These are phyloP conservation scores for Capitella teleta DNA, from an alignment of 1,140 invertebrate species.

Conservation along the genomic window DNA sequence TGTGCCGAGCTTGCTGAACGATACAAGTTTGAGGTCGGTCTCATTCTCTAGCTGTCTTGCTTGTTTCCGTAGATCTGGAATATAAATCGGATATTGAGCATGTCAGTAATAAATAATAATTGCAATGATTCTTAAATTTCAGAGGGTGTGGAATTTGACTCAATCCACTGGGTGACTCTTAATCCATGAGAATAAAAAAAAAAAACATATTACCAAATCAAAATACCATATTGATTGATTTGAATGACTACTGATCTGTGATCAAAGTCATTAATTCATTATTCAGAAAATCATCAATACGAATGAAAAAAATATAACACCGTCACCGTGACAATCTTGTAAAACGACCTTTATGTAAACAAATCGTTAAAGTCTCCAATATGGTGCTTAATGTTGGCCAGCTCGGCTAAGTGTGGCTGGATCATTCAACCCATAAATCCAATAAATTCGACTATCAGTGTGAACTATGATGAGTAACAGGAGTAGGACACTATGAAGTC, in stretches of 20 bases:
- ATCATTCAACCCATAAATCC: neutral
- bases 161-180: neutral
- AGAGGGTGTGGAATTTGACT: neutral
- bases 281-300: too few species aligned
- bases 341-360: too few species aligned
- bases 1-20: conserved; percentile 86
- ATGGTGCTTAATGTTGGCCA: neutral
- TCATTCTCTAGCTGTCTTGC: conserved; percentile 90
- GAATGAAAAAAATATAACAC: too few species aligned
- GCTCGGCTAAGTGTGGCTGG: neutral
- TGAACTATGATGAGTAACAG: neutral
- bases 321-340: too few species aligned
- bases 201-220: neutral
- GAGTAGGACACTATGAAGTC: neutral
- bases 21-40: conserved; percentile 87
- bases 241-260: neutral
- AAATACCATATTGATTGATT: neutral
- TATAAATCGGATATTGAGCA: conserved; percentile 12
- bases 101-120: neutral
- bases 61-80: conserved; percentile 78
- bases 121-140: neutral
- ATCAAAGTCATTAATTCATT: neutral
- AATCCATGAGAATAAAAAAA: neutral
- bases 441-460: neutral
- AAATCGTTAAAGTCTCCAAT: neutral